These are phyloP conservation scores for Hippoglossus stenolepis DNA, from an alignment of 2,113 vertebrate species.

Conservation along the genomic window DNA sequence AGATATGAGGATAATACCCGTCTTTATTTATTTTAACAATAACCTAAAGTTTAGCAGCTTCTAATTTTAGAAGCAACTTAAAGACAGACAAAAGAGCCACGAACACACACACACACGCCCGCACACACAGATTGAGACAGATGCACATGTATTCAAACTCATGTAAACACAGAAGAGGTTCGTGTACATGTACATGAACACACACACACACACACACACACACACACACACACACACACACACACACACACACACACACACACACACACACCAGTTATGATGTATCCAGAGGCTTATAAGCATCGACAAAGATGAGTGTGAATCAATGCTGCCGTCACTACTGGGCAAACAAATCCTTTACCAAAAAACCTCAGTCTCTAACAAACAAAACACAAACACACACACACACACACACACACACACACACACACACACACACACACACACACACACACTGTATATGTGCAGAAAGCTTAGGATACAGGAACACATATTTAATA, in stretches of 20 bases:
- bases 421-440: slow-evolving; percentile 12
- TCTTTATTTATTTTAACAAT: background rate
- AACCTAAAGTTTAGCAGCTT: background rate
- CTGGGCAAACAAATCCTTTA: slow-evolving; percentile 81
- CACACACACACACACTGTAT: background rate
- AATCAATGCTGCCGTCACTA: slow-evolving; percentile 81
- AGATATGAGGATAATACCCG: too few relatives aligned
- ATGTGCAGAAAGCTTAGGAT: slow-evolving; percentile 26
- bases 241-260: slow-evolving; percentile 41
- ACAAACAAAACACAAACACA: slow-evolving; percentile 11
- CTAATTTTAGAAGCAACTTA: background rate
- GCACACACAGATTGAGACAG: slow-evolving; percentile 30
- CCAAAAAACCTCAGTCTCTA: slow-evolving; percentile 69
- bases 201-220: background rate
- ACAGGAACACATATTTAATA: background rate
- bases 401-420: background rate
- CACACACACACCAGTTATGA: too few relatives aligned
- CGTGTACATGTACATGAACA: slow-evolving; percentile 13
- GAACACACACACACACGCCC: slow-evolving; percentile 27
- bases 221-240: slow-evolving; percentile 29
- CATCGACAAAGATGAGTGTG: slow-evolving; percentile 83
- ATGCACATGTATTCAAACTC: slow-evolving; percentile 12
- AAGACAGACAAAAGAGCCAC: background rate
- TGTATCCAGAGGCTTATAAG: slow-evolving; percentile 78
- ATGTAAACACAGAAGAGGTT: slow-evolving; percentile 39